phyloP scores from a whole-genome alignment of 2,113 vertebrate species.

The Macaca nemestrina region DNA sequence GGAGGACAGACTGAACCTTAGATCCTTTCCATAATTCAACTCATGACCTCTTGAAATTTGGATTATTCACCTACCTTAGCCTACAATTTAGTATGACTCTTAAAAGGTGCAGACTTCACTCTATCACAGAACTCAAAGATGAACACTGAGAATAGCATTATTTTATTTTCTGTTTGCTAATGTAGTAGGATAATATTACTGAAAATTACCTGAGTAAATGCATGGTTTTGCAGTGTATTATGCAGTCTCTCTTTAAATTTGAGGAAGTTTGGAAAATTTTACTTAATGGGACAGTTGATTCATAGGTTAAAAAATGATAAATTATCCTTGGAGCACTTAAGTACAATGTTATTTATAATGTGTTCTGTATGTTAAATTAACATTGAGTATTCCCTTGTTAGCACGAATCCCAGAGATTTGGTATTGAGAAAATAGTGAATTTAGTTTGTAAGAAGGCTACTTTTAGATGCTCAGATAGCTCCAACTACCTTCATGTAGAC shows the following conservation, averaged over 20 bases:
- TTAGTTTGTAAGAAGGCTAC: background rate
- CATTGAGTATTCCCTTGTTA: background rate
- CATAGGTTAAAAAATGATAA: slow-evolving; percentile 25
- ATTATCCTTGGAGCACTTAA: background rate
- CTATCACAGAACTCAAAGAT: background rate
- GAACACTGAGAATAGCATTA: background rate
- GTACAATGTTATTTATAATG: background rate
- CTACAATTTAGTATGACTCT: background rate
- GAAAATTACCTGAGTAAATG: background rate
- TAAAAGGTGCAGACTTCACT: background rate
- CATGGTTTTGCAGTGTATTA: background rate
- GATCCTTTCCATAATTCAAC: background rate
- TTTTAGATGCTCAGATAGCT: background rate
- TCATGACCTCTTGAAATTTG: background rate
- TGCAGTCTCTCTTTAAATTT: background rate
- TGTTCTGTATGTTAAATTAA: background rate
- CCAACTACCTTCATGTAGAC: background rate
- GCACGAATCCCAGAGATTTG: background rate
- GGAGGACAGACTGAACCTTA: background rate
- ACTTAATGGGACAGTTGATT: background rate
- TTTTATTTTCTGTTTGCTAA: slow-evolving; percentile 23
- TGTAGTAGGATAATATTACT: background rate
- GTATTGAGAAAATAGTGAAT: slow-evolving; percentile 22
- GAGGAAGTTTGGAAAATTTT: background rate
- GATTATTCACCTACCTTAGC: background rate